These are phyloP conservation scores for Mythimna lalbum DNA, from an alignment of 2,888 invertebrate species.

Conservation along the genomic window DNA sequence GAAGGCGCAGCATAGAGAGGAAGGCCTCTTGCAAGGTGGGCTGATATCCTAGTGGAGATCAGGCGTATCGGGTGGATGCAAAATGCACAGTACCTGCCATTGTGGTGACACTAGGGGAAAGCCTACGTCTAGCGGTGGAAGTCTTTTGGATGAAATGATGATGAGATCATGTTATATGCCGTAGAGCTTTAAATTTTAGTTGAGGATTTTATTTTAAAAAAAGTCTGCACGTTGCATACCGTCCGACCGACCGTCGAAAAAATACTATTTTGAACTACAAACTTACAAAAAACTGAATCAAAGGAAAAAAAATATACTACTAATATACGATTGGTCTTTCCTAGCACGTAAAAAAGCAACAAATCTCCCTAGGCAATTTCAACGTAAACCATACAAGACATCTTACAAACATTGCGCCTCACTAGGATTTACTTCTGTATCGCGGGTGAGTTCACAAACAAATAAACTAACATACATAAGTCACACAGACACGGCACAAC, in stretches of 20 bases:
- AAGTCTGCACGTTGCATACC: neutral
- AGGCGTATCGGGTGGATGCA: too few relatives aligned
- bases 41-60: too few relatives aligned
- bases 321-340: slow-evolving; percentile 3
- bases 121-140: too few relatives aligned
- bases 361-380: slow-evolving; percentile 78
- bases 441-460: too few relatives aligned
- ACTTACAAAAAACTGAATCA: neutral
- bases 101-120: too few relatives aligned
- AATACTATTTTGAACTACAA: neutral
- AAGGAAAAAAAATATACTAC: slow-evolving; percentile 8
- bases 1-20: too few relatives aligned
- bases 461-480: too few relatives aligned
- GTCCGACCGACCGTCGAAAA: neutral
- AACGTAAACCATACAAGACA: slow-evolving; percentile 80
- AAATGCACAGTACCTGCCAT: too few relatives aligned
- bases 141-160: too few relatives aligned
- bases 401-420: slow-evolving; percentile 20
- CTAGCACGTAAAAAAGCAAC: slow-evolving; percentile 71
- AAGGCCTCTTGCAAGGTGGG: too few relatives aligned
- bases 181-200: neutral
- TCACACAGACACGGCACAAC: too few relatives aligned
- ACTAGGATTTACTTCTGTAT: too few relatives aligned
- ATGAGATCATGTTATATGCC: neutral
- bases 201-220: neutral